Evolutionary conservation across 2,888 invertebrate species (phyloP).

Genomic region (Scrobipalpa atriplicella): DNA sequence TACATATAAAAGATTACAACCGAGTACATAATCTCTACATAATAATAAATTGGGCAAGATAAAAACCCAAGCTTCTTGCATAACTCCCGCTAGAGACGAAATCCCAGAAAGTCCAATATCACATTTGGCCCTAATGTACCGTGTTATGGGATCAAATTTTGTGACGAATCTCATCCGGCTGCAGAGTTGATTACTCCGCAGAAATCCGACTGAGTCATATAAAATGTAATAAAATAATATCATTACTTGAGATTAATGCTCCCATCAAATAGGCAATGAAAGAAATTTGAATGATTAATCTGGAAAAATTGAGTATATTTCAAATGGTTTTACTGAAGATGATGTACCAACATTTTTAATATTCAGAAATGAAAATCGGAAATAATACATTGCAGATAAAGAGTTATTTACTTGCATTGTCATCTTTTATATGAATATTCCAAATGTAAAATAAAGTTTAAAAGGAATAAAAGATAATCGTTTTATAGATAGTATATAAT

Average conservation of each 20-base stretch:
- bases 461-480: no score
- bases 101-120: constrained; percentile 8
- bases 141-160: constrained; percentile 40
- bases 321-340: background rate
- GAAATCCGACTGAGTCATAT: constrained; percentile 1
- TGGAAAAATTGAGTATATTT: background rate
- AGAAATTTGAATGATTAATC: constrained; percentile 1
- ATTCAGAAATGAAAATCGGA: constrained; percentile 2
- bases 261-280: background rate
- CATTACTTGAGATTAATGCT: constrained; percentile 35
- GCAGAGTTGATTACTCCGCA: constrained; percentile 44
- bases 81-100: background rate
- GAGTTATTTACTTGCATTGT: background rate
- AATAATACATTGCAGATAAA: background rate
- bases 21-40: background rate
- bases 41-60: background rate
- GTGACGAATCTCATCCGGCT: constrained; percentile 38
- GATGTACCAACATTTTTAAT: background rate
- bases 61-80: background rate
- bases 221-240: constrained; percentile 18
- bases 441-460: no score
- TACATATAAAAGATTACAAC: no score
- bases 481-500: no score
- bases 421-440: background rate
- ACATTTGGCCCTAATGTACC: constrained; percentile 35